Evolutionary conservation across 2,113 vertebrate species (phyloP).

Genomic region (Plecotus auritus): DNA sequence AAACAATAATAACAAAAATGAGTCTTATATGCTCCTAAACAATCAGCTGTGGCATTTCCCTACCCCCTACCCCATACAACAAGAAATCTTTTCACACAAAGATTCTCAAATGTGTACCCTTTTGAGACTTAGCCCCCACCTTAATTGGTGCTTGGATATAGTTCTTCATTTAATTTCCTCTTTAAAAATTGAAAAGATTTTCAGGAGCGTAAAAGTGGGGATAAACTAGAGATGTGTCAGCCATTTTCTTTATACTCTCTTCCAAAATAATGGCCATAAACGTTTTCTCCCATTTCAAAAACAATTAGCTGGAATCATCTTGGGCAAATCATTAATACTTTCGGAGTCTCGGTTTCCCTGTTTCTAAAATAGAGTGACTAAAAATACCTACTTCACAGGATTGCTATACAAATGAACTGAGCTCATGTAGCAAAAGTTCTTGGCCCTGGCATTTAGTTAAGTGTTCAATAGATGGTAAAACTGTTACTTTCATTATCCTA

Average conservation of each 20-base stretch:
- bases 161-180: not conserved
- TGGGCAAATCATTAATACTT: not conserved
- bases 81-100: not conserved
- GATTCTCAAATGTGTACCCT: not conserved
- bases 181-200: not conserved
- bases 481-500: not conserved
- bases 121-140: not conserved
- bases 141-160: not conserved
- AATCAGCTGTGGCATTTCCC: not conserved
- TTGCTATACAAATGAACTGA: not conserved
- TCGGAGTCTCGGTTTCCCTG: not conserved
- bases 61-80: not conserved
- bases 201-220: not conserved
- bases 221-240: not conserved
- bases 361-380: not conserved
- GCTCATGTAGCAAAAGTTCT: not conserved
- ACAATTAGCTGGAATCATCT: fast-evolving
- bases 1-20: too few species aligned
- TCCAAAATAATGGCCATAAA: not conserved
- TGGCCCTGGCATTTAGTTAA: not conserved
- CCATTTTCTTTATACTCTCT: not conserved
- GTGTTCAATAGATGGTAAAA: not conserved
- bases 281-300: not conserved
- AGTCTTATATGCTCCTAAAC: not conserved
- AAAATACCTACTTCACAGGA: not conserved